These are phyloP conservation scores for Botia kubotai DNA, from an alignment of 2,797 vertebrate genomes.

Conservation along the genomic window DNA sequence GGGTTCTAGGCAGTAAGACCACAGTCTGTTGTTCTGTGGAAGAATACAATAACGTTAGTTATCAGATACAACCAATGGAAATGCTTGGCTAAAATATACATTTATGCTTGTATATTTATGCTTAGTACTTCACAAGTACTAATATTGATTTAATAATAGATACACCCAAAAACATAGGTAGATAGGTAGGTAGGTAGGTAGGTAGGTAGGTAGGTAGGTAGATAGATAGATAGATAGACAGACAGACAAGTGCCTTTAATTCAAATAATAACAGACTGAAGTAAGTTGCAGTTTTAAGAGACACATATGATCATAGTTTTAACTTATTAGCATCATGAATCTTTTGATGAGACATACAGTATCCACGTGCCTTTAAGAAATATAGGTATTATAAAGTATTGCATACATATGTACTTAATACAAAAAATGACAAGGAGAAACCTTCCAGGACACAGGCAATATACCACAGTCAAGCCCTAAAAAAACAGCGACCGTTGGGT, in stretches of 20 bases:
- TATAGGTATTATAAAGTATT: neutral
- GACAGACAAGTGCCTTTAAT: neutral
- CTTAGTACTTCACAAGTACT: too few species aligned
- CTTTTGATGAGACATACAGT: neutral
- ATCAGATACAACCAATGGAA: too few species aligned
- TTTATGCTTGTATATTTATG: too few species aligned
- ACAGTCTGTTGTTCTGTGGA: slow-evolving; percentile 94
- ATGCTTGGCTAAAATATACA: too few species aligned
- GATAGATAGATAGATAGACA: too few species aligned
- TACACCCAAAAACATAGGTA: too few species aligned
- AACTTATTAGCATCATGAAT: neutral
- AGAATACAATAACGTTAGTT: neutral
- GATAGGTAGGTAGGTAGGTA: too few species aligned
- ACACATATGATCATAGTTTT: too few species aligned
- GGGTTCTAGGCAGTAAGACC: slow-evolving; percentile 90
- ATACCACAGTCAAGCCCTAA: neutral
- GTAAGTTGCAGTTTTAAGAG: too few species aligned
- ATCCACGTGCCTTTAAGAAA: neutral
- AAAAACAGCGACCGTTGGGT: slow-evolving; percentile 10
- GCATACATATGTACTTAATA: neutral
- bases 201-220: too few species aligned
- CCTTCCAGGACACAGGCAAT: neutral
- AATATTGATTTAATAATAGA: too few species aligned
- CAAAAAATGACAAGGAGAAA: neutral
- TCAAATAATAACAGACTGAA: too few species aligned